Percentiles rank a stretch among this genome's conserved stretches.
Conservation (phyloP, 2,888 invertebrate species). For the Agonopterix arenella region DNA sequence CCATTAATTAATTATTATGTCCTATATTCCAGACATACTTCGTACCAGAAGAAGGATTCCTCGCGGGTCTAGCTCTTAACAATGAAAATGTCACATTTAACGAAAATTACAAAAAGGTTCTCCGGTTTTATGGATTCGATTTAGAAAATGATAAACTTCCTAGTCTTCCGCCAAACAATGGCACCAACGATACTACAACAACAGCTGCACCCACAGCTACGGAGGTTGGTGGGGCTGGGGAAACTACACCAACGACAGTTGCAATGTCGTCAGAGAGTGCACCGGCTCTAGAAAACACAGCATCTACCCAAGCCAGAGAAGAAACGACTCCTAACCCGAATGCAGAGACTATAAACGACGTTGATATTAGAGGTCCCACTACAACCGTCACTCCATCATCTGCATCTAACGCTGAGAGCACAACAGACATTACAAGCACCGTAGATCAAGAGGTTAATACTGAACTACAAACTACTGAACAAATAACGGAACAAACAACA, state of each 20-base stretch:
- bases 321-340: slow-evolving; percentile 47
- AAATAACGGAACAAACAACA: slow-evolving; percentile 14
- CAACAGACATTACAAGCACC: slow-evolving; percentile 13
- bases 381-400: slow-evolving; percentile 31
- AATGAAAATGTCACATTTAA: slow-evolving; percentile 86
- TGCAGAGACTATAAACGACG: slow-evolving; percentile 40
- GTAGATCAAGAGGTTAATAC: slow-evolving; percentile 10
- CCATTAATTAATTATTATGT: not conserved
- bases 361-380: slow-evolving; percentile 31
- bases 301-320: slow-evolving; percentile 32
- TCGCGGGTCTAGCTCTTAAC: slow-evolving; percentile 87
- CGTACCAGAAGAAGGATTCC: slow-evolving; percentile 87
- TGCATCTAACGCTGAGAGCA: slow-evolving; percentile 40
- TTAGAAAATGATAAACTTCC: slow-evolving; percentile 69
- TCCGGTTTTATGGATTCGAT: slow-evolving; percentile 90
- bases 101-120: slow-evolving; percentile 82
- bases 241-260: slow-evolving; percentile 15
- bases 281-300: slow-evolving; percentile 25
- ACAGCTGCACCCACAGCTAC: slow-evolving; percentile 19
- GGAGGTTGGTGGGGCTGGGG: slow-evolving; percentile 12
- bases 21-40: slow-evolving; percentile 83
- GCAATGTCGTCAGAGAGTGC: slow-evolving; percentile 25
- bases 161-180: slow-evolving; percentile 32
- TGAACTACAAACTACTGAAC: slow-evolving; percentile 21
- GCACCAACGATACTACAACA: slow-evolving; percentile 25